Evolutionary conservation across 2,797 vertebrate genomes (phyloP).

Genomic region (Trichosurus vulpecula): DNA sequence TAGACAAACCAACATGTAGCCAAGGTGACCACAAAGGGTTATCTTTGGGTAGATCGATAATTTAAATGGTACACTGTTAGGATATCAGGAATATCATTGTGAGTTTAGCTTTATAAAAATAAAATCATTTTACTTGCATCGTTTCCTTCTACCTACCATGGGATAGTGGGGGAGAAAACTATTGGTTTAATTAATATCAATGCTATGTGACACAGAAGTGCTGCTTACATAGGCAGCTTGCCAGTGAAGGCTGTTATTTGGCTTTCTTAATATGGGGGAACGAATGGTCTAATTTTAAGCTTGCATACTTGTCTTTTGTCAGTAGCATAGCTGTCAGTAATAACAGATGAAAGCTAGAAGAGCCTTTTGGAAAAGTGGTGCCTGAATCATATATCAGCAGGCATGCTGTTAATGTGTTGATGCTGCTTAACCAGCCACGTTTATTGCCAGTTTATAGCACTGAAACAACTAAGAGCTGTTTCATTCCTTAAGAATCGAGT

Average conservation of each 20-base stretch:
- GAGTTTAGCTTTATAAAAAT: background rate
- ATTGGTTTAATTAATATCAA: conserved; percentile 48
- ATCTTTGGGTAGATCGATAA: background rate
- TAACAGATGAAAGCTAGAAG: conserved; percentile 63
- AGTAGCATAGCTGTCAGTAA: conserved; percentile 57
- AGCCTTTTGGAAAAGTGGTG: conserved; percentile 55
- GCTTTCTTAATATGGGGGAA: conserved; percentile 49
- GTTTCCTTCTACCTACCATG: background rate
- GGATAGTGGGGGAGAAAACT: background rate
- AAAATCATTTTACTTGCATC: background rate
- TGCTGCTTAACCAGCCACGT: conserved; percentile 3
- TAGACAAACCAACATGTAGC: background rate
- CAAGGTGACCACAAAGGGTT: background rate
- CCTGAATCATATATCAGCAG: conserved; percentile 45
- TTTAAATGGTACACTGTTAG: background rate
- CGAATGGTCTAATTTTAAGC: conserved; percentile 63
- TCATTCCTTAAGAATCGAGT: background rate
- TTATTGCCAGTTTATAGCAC: background rate
- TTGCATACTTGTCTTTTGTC: conserved; percentile 52
- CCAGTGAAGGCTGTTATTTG: conserved; percentile 39
- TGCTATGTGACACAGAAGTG: conserved; percentile 46
- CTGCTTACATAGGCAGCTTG: conserved; percentile 21
- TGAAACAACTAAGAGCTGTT: background rate
- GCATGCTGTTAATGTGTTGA: conserved; percentile 48
- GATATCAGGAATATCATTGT: background rate